phyloP scores from a whole-genome alignment of 2,888 invertebrate genomes.

The Aphelenchoides bicaudatus region DNA sequence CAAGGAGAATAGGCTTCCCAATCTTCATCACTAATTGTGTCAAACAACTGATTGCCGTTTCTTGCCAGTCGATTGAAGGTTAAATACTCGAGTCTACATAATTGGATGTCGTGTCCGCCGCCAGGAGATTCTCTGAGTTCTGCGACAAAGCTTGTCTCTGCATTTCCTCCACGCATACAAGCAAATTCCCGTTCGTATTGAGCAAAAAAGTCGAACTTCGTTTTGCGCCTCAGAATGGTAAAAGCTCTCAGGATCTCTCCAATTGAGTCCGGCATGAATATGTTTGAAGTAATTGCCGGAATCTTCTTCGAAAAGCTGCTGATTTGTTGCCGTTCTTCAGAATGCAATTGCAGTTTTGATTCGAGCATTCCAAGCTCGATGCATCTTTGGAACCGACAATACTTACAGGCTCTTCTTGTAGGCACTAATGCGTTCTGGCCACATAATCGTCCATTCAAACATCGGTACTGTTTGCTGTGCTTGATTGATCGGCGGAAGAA shows the following conservation, averaged over 20 bases:
- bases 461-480: conserved; percentile 12
- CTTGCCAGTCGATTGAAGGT: conserved; percentile 11
- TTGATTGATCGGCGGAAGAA: conserved; percentile 19
- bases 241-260: conserved; percentile 14
- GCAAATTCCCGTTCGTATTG: conserved; percentile 9
- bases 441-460: conserved; percentile 13
- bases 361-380: conserved; percentile 17
- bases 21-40: conserved; percentile 1
- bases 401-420: conserved; percentile 18
- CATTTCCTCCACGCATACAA: conserved; percentile 2
- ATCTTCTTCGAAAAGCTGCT: conserved; percentile 18
- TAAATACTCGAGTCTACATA: conserved; percentile 9
- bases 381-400: conserved; percentile 16
- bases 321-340: conserved; percentile 15
- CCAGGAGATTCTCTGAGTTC: conserved; percentile 7
- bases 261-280: conserved; percentile 11
- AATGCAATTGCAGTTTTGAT: conserved; percentile 14
- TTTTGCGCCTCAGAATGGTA: not conserved
- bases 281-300: conserved; percentile 13
- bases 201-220: conserved; percentile 13
- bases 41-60: conserved; percentile 1
- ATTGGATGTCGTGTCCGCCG: conserved; percentile 11
- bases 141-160: not conserved
- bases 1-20: conserved; percentile 9
- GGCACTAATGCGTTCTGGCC: conserved; percentile 17